These are phyloP conservation scores for Plodia interpunctella DNA, from an alignment of 1,140 invertebrate species.

Conservation along the genomic window DNA sequence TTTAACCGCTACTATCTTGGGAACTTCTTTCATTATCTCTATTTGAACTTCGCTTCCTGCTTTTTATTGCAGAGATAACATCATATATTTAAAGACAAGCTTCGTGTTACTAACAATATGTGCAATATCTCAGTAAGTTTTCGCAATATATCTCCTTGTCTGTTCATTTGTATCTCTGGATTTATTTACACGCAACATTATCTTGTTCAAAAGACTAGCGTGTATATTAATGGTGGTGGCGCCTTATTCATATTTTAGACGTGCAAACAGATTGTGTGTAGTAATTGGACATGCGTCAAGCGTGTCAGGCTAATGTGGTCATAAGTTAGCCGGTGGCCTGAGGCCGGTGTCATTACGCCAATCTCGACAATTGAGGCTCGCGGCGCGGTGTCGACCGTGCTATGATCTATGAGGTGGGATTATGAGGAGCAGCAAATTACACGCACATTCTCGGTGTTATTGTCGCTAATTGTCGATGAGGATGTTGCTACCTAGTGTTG, in stretches of 20 bases:
- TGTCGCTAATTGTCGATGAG: slow-evolving; percentile 3
- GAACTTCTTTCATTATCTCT: slow-evolving; percentile 5
- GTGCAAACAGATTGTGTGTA: slow-evolving; percentile 61
- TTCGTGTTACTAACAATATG: slow-evolving; percentile 39
- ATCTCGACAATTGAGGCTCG: slow-evolving; percentile 48
- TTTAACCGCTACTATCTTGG: slow-evolving; percentile 5
- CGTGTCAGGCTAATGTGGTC: slow-evolving; percentile 62
- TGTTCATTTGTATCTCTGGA: slow-evolving; percentile 63
- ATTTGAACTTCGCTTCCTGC: not conserved
- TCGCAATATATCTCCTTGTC: slow-evolving; percentile 61
- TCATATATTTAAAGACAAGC: slow-evolving; percentile 4
- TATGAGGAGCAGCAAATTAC: slow-evolving; percentile 31
- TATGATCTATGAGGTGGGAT: slow-evolving; percentile 49
- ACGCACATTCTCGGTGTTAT: slow-evolving; percentile 5
- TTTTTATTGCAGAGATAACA: not conserved
- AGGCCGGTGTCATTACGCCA: slow-evolving; percentile 54
- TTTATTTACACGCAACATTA: slow-evolving; percentile 67
- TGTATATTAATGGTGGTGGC: slow-evolving; percentile 47
- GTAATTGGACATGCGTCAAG: slow-evolving; percentile 70
- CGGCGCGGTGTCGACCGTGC: slow-evolving; percentile 24
- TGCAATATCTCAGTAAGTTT: slow-evolving; percentile 57
- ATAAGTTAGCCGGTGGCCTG: slow-evolving; percentile 51
- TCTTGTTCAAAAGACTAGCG: slow-evolving; percentile 55
- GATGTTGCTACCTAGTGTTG: not conserved
- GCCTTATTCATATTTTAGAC: slow-evolving; percentile 63